Base-by-base conservation (phyloP, 2,888 invertebrate genomes). In the Helobdella robusta region DNA sequence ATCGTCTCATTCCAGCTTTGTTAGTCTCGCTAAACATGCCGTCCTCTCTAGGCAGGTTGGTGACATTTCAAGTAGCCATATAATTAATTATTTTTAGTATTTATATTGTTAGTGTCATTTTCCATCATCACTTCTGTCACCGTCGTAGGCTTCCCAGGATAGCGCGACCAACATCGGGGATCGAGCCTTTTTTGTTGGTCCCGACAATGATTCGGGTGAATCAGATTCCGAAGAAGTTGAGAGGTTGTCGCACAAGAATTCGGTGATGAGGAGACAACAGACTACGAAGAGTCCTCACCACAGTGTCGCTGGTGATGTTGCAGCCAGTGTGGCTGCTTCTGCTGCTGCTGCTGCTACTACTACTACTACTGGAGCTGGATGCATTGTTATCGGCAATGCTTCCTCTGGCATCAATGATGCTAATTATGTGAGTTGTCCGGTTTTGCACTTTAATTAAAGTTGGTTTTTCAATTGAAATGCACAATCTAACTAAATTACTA, bases 201-300 rank as follows among this genome's bases (percentile, higher is more conserved):
- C 61, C n/a, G 67, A 67, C 59, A 32, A 65, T 44, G 67, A 67
- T 60, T 65, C 65, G 1, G 66, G 58, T 1, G 68, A 68, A 32
- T 66, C 65, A 0, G 68, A 68, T 46, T 65, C 65, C 0, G 67
- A 67, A 25, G 67, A 67, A 28, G 66, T 67, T 20, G 56, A 54
- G 18, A 46, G 64, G 28, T 46, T 68, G 50, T 46, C 66, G 20
- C 46, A 62, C 32, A 66, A 64, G 44, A 66, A 54, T 32, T 52
- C 50, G 25, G 34, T 28, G 15, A 36, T 35, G n/a, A 46, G 61
- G 28, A 44, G 40, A 4, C 36, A 46, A 18, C 32, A 15, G 11
- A 40, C 8, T 15, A 15, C 11, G 15, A 40, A 40, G 44, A 40
- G 15, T 40, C 11, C 44, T 15, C 44, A 15, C 44, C 15, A 15